phyloP scores from a whole-genome alignment of 1,140 invertebrate genomes.

The Drosophila grimshawi region DNA sequence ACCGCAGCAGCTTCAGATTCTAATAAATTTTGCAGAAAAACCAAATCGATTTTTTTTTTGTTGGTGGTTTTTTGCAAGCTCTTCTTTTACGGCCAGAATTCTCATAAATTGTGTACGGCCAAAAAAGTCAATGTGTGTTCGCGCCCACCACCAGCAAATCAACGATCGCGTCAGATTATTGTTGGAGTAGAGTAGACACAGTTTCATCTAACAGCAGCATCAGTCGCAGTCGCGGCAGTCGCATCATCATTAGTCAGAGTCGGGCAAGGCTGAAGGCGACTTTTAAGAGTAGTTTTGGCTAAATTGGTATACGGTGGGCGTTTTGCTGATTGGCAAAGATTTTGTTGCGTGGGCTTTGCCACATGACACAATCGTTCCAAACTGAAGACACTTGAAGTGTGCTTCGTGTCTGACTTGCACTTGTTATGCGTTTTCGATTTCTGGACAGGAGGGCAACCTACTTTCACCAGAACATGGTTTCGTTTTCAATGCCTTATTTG shows the following conservation, averaged over 20 bases:
- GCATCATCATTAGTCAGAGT: constrained; percentile 41
- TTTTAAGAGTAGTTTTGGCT: constrained; percentile 41
- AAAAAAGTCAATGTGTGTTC: constrained; percentile 51
- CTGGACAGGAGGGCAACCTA: constrained; percentile 55
- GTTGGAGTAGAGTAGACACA: constrained; percentile 17
- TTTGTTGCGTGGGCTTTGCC: constrained; percentile 45
- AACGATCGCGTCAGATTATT: constrained; percentile 19
- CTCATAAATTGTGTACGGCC: constrained; percentile 44
- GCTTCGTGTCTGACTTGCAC: constrained; percentile 55
- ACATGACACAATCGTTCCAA: constrained; percentile 67
- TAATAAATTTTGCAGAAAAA: constrained; percentile 63
- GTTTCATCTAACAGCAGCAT: constrained; percentile 14
- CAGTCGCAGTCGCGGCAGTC: constrained; percentile 18
- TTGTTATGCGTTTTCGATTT: constrained; percentile 75
- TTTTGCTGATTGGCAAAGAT: constrained; percentile 36
- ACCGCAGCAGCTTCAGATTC: constrained; percentile 64
- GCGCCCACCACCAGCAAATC: constrained; percentile 41
- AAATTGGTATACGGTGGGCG: constrained; percentile 49
- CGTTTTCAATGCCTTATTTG: constrained; percentile 72
- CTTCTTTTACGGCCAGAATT: constrained; percentile 44
- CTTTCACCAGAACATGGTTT: constrained; percentile 80
- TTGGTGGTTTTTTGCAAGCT: constrained; percentile 15
- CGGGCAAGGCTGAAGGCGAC: constrained; percentile 38
- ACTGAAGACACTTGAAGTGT: constrained; percentile 34
- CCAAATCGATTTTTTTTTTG: constrained; percentile 44